phyloP scores from a whole-genome alignment of 2,888 invertebrate genomes.

The Calliphora vomitoria region DNA sequence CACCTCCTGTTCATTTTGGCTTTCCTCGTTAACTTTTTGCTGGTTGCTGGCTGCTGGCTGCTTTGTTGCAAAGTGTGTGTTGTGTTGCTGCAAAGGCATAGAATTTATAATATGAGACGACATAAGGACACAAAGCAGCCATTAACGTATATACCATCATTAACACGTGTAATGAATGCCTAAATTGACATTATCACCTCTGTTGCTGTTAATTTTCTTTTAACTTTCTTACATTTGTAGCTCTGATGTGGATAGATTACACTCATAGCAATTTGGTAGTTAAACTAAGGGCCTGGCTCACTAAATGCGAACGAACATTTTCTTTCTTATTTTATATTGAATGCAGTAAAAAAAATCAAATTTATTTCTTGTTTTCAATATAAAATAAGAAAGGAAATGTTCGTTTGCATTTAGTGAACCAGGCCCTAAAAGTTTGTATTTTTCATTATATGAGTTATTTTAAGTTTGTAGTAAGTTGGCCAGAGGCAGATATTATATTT shows the following conservation, averaged over 20 bases:
- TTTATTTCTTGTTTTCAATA: too few relatives aligned
- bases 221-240: constrained; percentile 10
- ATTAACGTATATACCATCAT: constrained; percentile 47
- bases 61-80: not conserved
- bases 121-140: constrained; percentile 30
- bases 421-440: too few relatives aligned
- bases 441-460: too few relatives aligned
- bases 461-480: too few relatives aligned
- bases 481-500: too few relatives aligned
- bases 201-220: constrained; percentile 40
- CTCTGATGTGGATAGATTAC: not conserved
- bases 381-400: too few relatives aligned
- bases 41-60: not conserved
- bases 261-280: not conserved
- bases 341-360: too few relatives aligned
- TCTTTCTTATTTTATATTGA: too few relatives aligned
- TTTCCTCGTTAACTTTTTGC: not conserved
- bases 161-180: constrained; percentile 66
- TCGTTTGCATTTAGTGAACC: too few relatives aligned
- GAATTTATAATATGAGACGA: not conserved
- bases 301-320: too few relatives aligned
- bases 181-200: constrained; percentile 65
- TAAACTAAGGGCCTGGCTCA: too few relatives aligned
- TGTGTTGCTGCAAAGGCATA: not conserved
- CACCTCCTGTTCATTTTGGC: not conserved